Base-by-base conservation (phyloP, 1,140 invertebrate genomes). In the Drosophila nannoptera region DNA sequence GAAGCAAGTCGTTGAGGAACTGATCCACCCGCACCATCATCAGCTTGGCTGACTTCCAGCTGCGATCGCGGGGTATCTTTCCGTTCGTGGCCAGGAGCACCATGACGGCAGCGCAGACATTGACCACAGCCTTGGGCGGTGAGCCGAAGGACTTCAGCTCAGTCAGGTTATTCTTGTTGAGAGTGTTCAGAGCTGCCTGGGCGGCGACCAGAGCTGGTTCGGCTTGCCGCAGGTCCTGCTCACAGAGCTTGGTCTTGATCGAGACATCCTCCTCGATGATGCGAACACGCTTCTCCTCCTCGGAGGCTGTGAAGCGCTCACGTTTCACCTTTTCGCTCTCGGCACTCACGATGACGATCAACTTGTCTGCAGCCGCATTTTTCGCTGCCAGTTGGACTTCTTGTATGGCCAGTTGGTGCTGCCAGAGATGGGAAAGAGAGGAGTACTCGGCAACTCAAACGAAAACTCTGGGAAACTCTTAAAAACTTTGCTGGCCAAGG, bases 61-160 rank as follows among this genome's bases (percentile, higher is more conserved):
- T 96, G 77, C 94, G 92, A 89, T 99, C 97, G 86, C 94, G 97
- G 0, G 97, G 96, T 62, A 98, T 93, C 91, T 97, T 96, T 1
- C 96, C 97, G 84, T 94, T 95, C 29, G 94, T 94, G 4, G 96
- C 93, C 67, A 98, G 93, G 9, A 99, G 90, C 45, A 98, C 95
- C 87, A 97, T 93, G 0, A 98, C 97, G 22, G 97, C 97, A 9
- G 95, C 94, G 6, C 93, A 94, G 0, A 99, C 97, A 83, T 94
- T 96, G 2, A 95, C 92, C 2, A 98, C 97, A 50, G 95, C 95
- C 45, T 93, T 92, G 8, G 95, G 95, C 22, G 95, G 95, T n/a
- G 94, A 93, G 0, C 96, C 96, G 89, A 99, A 98, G 2, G 97
- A 97, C 89, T 99, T 98, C 72, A 99, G 90, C 89, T 99, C 97